phyloP scores from a whole-genome alignment of 2,888 invertebrate genomes.

The Lydus trimaculatus region DNA sequence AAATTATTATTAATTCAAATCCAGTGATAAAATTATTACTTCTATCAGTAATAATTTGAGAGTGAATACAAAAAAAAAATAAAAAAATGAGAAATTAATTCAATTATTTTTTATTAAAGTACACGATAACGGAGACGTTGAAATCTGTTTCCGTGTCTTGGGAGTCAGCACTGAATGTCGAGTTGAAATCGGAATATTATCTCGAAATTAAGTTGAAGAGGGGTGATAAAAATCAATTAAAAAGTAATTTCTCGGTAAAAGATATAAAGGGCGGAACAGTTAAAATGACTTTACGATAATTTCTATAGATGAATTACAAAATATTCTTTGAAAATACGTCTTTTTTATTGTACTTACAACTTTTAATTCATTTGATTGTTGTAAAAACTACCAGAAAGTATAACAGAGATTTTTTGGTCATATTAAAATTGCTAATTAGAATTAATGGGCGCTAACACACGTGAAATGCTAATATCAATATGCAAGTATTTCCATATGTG shows the following conservation, averaged over 20 bases:
- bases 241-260: slow-evolving; percentile 28
- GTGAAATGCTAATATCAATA: background rate
- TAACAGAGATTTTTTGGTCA: background rate
- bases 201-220: slow-evolving; percentile 24
- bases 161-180: slow-evolving; percentile 4
- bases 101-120: slow-evolving; percentile 1
- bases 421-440: background rate
- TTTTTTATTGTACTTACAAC: background rate
- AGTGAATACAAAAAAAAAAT: background rate
- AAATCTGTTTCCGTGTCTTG: slow-evolving; percentile 5
- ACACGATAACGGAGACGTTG: slow-evolving; percentile 4
- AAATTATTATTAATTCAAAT: slow-evolving; percentile 22
- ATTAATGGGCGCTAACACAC: background rate
- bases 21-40: slow-evolving; percentile 5
- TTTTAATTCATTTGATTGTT: slow-evolving; percentile 20
- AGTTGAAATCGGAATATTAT: slow-evolving; percentile 23
- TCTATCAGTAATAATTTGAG: background rate
- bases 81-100: background rate
- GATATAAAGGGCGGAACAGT: slow-evolving; percentile 25
- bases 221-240: slow-evolving; percentile 30
- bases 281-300: slow-evolving; percentile 24
- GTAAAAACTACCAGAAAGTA: background rate
- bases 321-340: slow-evolving; percentile 27
- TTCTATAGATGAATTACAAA: slow-evolving; percentile 27
- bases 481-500: background rate